Percentiles rank a stretch among this genome's conserved stretches.
phyloP scores from a whole-genome alignment of 2,888 invertebrate species.

The Caenorhabditis sp. region DNA sequence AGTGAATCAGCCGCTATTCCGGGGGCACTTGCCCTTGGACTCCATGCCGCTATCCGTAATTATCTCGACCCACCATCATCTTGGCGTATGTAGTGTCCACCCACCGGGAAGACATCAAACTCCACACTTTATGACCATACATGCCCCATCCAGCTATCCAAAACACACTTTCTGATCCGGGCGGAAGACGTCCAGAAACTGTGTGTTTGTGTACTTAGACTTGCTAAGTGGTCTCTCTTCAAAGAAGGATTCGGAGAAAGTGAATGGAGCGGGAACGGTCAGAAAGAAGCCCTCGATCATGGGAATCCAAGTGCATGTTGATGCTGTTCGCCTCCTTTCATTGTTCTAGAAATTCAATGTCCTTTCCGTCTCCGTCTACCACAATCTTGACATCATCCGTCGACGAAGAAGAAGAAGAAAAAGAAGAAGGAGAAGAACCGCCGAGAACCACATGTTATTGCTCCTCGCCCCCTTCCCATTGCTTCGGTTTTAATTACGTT shows the following conservation, averaged over 20 bases:
- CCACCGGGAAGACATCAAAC: neutral
- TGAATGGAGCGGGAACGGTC: no score
- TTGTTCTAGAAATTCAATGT: neutral
- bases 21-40: conserved; percentile 32
- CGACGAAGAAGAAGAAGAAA: no score
- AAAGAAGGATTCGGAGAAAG: no score
- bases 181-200: no score
- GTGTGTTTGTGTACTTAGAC: no score
- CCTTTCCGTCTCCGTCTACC: neutral
- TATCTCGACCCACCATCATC: conserved; percentile 20
- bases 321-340: neutral
- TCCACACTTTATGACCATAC: neutral
- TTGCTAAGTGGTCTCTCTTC: no score
- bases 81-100: conserved; percentile 35
- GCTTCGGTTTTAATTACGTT: neutral
- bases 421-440: no score
- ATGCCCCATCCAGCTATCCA: neutral
- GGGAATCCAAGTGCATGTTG: neutral
- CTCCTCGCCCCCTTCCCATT: no score
- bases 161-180: conserved; percentile 1
- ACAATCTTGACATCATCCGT: conserved; percentile 1
- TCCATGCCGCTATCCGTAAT: conserved; percentile 32
- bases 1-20: neutral
- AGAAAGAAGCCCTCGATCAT: neutral
- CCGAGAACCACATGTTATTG: conserved; percentile 10